Percentiles rank a stretch among this genome's conserved stretches.
These are phyloP conservation scores for Hydrotaea cyrtoneurina DNA, from an alignment of 2,888 invertebrate species.

Conservation along the genomic window DNA sequence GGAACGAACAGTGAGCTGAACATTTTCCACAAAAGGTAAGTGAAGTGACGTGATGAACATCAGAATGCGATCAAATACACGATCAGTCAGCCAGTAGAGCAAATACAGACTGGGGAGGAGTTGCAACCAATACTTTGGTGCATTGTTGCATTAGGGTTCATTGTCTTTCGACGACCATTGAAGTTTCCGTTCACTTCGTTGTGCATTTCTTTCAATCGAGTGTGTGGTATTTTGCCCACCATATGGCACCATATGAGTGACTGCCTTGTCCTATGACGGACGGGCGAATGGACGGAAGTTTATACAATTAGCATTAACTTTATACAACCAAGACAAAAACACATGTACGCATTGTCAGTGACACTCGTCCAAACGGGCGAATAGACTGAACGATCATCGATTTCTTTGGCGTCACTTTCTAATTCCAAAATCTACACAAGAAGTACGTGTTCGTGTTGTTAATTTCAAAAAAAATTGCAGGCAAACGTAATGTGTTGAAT, in stretches of 20 bases:
- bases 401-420: constrained; percentile 35
- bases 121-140: not conserved
- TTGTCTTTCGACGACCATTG: constrained; percentile 5
- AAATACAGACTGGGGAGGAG: not conserved
- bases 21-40: not conserved
- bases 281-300: constrained; percentile 6
- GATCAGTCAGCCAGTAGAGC: not conserved
- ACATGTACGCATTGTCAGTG: not conserved
- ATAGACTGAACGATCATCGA: not conserved
- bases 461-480: constrained; percentile 13
- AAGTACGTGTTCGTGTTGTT: constrained; percentile 20
- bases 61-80: not conserved
- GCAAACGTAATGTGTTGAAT: not conserved
- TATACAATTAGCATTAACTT: constrained; percentile 24
- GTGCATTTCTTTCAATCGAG: constrained; percentile 19
- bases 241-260: constrained; percentile 19
- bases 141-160: not conserved
- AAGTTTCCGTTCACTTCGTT: not conserved
- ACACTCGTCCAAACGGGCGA: not conserved
- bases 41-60: not conserved
- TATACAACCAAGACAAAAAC: not conserved
- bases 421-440: constrained; percentile 30
- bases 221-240: not conserved
- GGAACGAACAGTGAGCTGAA: not conserved
- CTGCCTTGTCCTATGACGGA: not conserved